Conservation (phyloP, 2,888 invertebrate species). For the Megalurothrips usitatus region DNA sequence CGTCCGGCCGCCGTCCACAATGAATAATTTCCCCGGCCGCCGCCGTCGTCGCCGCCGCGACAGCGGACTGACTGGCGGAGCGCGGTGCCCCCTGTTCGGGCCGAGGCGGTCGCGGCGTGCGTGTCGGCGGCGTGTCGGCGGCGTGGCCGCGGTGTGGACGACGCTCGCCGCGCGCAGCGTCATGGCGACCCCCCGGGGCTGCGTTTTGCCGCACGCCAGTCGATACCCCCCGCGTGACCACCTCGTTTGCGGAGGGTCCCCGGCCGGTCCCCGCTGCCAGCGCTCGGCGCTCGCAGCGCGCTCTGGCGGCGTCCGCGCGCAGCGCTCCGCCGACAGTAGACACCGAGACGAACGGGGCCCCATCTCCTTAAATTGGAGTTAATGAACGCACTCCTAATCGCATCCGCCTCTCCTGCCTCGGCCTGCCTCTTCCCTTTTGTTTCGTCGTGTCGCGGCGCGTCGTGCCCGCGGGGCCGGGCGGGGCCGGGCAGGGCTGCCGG, state of each 20-base stretch:
- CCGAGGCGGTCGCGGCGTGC: background rate
- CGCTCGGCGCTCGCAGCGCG: background rate
- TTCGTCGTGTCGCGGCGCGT: background rate
- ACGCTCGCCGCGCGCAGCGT: no score
- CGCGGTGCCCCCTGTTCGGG: background rate
- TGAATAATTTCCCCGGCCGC: background rate
- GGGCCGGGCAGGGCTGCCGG: background rate
- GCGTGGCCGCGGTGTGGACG: no score
- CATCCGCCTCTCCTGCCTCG: background rate
- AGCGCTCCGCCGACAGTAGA: background rate
- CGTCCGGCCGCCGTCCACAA: background rate
- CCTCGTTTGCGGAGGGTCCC: no score
- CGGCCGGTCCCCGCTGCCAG: background rate
- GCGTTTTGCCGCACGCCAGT: no score
- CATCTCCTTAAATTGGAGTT: conserved; percentile 23
- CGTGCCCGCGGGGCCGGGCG: background rate
- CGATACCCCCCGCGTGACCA: no score
- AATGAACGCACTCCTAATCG: conserved; percentile 26
- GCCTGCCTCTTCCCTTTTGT: background rate
- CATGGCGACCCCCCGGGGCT: no score
- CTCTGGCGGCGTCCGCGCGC: background rate
- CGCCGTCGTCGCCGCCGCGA: background rate
- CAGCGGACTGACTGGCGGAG: background rate
- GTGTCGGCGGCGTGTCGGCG: background rate
- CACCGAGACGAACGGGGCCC: conserved; percentile 10